A percentile compares a stretch with the other conserved stretches of the same genome.
Evolutionary conservation across 2,888 invertebrate species (phyloP).

Genomic region (Dryobota labecula): DNA sequence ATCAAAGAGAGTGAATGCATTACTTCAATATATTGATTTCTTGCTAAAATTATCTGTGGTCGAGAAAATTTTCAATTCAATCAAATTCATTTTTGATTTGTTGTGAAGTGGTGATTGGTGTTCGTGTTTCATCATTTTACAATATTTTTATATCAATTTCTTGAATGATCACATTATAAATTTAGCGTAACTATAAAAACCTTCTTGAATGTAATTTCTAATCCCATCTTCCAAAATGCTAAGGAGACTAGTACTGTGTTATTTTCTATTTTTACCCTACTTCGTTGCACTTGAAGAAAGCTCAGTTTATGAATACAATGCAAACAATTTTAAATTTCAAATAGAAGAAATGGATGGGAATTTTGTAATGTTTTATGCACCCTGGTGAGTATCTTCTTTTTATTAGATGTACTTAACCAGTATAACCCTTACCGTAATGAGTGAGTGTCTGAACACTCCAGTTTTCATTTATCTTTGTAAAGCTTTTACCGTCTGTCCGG

Average conservation of each 20-base stretch:
- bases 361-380: constrained; percentile 95
- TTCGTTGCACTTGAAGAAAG: constrained; percentile 92
- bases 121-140: constrained; percentile 7
- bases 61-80: constrained; percentile 5
- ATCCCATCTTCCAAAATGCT: constrained; percentile 67
- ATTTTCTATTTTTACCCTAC: constrained; percentile 87
- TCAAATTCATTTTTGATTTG: constrained; percentile 38
- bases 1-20: constrained; percentile 19
- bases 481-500: neutral
- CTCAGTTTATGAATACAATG: constrained; percentile 90
- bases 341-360: constrained; percentile 92
- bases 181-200: neutral
- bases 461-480: constrained; percentile 4
- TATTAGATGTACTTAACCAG: neutral
- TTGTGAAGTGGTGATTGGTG: constrained; percentile 57
- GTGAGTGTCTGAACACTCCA: neutral
- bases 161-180: constrained; percentile 38
- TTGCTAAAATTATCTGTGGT: constrained; percentile 32
- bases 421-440: neutral
- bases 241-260: constrained; percentile 64
- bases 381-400: constrained; percentile 91
- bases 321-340: constrained; percentile 91
- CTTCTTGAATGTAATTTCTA: constrained; percentile 3
- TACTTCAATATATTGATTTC: constrained; percentile 33
- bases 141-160: constrained; percentile 24